Conservation (phyloP, 2,888 invertebrate genomes). For the Campaea margaritaria region DNA sequence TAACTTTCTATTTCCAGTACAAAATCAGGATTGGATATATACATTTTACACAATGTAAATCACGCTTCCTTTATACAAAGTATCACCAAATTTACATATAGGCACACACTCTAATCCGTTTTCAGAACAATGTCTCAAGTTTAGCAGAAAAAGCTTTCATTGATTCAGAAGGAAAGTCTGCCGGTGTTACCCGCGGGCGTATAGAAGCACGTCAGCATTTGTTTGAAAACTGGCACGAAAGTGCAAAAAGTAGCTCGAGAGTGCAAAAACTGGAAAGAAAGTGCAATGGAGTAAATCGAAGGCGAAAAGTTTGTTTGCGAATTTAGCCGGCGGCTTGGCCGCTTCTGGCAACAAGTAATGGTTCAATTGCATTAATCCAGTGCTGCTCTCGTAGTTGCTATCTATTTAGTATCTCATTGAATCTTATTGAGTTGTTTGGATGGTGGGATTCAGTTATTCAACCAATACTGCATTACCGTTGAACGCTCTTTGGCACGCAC, state of each 20-base stretch:
- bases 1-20: too few species aligned
- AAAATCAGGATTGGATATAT: too few species aligned
- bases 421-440: constrained; percentile 1
- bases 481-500: background rate
- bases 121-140: constrained; percentile 7
- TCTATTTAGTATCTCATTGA: background rate
- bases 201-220: constrained; percentile 41
- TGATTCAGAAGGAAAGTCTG: constrained; percentile 34
- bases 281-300: constrained; percentile 53
- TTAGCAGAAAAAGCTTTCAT: constrained; percentile 10
- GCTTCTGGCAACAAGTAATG: constrained; percentile 39
- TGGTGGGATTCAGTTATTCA: background rate
- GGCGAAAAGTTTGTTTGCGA: constrained; percentile 48
- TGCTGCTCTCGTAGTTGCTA: constrained; percentile 19
- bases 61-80: too few species aligned
- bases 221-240: constrained; percentile 47
- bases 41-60: too few species aligned
- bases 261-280: constrained; percentile 47
- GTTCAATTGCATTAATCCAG: constrained; percentile 27
- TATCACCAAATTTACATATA: too few species aligned
- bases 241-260: constrained; percentile 44
- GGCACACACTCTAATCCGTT: too few species aligned
- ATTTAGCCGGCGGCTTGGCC: constrained; percentile 32
- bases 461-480: background rate
- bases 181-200: constrained; percentile 34